phyloP scores from a whole-genome alignment of 2,797 vertebrate species.

The Phataginus tricuspis region DNA sequence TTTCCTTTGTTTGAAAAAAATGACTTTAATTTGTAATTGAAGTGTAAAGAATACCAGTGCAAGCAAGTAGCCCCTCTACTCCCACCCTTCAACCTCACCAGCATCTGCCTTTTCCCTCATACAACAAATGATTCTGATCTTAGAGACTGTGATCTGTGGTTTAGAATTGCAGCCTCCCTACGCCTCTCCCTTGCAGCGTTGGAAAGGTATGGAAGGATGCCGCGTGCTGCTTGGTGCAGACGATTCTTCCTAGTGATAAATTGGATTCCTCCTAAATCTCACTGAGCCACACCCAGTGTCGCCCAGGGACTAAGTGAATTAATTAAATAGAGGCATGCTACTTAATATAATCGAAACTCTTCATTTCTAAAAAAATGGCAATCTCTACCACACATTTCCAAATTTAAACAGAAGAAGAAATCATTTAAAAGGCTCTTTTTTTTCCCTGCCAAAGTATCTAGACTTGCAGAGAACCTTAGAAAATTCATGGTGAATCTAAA shows the following conservation, averaged over 20 bases:
- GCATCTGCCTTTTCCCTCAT: neutral
- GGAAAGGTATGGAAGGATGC: slow-evolving; percentile 47
- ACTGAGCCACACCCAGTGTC: slow-evolving; percentile 82
- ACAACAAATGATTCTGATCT: slow-evolving; percentile 43
- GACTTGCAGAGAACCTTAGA: slow-evolving; percentile 55
- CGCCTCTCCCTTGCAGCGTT: neutral
- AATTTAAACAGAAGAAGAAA: slow-evolving; percentile 59
- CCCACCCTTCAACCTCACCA: neutral
- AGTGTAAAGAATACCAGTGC: slow-evolving; percentile 34
- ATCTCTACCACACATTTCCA: slow-evolving; percentile 23
- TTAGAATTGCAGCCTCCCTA: slow-evolving; percentile 37
- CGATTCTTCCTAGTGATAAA: slow-evolving; percentile 79
- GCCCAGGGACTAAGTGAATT: slow-evolving; percentile 72
- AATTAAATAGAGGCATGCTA: slow-evolving; percentile 82
- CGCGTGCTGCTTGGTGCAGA: slow-evolving; percentile 61
- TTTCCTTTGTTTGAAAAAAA: slow-evolving; percentile 79
- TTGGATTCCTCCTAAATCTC: slow-evolving; percentile 83
- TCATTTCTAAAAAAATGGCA: neutral
- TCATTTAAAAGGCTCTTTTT: neutral
- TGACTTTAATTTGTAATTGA: slow-evolving; percentile 63
- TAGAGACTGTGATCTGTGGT: neutral
- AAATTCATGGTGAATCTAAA: slow-evolving; percentile 28
- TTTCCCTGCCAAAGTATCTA: neutral
- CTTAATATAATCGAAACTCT: slow-evolving; percentile 66
- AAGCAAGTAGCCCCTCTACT: neutral